Percentiles rank a stretch among this genome's conserved stretches.
Conservation (phyloP, 2,888 invertebrate species). For the Colletes collaris region DNA sequence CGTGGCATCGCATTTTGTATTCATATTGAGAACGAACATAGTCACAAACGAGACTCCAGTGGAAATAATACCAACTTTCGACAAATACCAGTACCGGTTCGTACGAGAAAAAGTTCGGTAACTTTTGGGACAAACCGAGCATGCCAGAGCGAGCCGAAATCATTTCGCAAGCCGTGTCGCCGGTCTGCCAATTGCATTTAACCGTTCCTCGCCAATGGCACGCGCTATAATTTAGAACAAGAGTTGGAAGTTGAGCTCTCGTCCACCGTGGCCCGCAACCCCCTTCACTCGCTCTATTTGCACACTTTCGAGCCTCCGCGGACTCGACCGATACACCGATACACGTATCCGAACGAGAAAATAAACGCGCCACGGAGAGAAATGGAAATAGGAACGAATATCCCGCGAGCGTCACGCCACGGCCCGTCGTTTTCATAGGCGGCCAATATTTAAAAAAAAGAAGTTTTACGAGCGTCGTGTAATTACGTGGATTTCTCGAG, state of each 20-base stretch:
- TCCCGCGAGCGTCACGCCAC: neutral
- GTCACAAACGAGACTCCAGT: too few relatives aligned
- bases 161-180: neutral
- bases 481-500: neutral
- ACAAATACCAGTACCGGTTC: too few relatives aligned
- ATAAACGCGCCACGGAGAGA: too few relatives aligned
- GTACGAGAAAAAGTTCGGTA: too few relatives aligned
- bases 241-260: constrained; percentile 32
- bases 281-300: constrained; percentile 60
- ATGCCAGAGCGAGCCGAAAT: neutral
- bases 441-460: constrained; percentile 16
- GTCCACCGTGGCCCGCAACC: constrained; percentile 35
- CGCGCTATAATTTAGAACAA: constrained; percentile 42
- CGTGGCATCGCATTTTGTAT: too few relatives aligned
- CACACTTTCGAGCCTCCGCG: constrained; percentile 44
- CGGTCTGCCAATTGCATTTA: constrained; percentile 17
- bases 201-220: constrained; percentile 4
- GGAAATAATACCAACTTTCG: too few relatives aligned
- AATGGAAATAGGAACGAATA: constrained; percentile 9
- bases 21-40: too few relatives aligned
- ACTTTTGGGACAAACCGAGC: neutral
- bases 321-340: too few relatives aligned
- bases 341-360: too few relatives aligned
- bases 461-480: constrained; percentile 1
- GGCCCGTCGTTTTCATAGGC: neutral